These are phyloP conservation scores for Sipunculus nudus DNA, from an alignment of 2,888 invertebrate species.

Conservation along the genomic window DNA sequence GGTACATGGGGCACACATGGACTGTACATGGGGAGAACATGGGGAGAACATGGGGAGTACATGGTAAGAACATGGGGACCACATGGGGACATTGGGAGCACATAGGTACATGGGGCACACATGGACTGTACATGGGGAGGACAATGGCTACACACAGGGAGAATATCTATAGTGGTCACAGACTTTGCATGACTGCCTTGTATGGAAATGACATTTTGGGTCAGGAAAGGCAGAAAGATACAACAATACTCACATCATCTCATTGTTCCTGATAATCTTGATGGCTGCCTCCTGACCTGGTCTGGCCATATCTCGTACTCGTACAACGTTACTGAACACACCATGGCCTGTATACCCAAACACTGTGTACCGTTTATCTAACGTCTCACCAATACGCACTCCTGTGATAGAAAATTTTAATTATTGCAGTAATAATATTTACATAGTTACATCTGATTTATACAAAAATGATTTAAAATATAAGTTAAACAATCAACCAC, in stretches of 20 bases:
- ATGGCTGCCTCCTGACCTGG: conserved; percentile 92
- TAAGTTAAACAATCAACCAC: too few species aligned
- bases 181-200: neutral
- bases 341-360: conserved; percentile 99
- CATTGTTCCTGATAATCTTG: conserved; percentile 98
- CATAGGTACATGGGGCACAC: too few species aligned
- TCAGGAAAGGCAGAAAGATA: neutral
- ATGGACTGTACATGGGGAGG: too few species aligned
- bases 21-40: too few species aligned
- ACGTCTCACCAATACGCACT: conserved; percentile 91
- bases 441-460: neutral
- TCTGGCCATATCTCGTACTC: conserved; percentile 89
- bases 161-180: neutral
- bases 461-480: too few species aligned
- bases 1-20: too few species aligned
- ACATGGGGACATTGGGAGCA: too few species aligned
- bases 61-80: too few species aligned
- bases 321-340: conserved; percentile 96
- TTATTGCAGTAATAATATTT: neutral
- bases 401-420: conserved; percentile 56
- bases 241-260: conserved; percentile 84
- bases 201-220: neutral
- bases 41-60: too few species aligned
- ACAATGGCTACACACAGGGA: neutral
- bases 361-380: conserved; percentile 90